Percentiles rank a stretch among this genome's conserved stretches.
Conservation (phyloP, 2,113 vertebrate genomes). For the Semicossyphus pulcher region DNA sequence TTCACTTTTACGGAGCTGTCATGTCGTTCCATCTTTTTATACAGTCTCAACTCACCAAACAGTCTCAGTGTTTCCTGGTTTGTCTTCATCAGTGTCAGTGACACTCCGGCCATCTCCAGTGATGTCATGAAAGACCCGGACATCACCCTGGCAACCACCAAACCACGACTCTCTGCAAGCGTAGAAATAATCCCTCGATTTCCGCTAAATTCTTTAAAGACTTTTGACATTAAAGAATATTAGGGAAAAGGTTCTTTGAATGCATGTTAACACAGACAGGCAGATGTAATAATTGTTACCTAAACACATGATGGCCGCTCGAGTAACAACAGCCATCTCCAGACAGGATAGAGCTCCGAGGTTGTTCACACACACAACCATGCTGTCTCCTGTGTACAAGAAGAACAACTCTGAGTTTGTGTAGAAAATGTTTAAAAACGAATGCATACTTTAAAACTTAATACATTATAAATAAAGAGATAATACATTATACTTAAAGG, state of each 20-base stretch:
- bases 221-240: no score
- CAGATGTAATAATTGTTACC: no score
- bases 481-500: not conserved
- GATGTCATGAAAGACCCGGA: conserved; percentile 95
- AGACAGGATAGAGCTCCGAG: conserved; percentile 93
- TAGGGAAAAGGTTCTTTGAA: not conserved
- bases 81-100: conserved; percentile 88
- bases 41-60: conserved; percentile 91
- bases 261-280: not conserved
- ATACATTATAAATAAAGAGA: not conserved
- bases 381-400: conserved; percentile 80
- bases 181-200: not conserved
- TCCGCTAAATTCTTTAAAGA: not conserved
- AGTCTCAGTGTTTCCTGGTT: conserved; percentile 84
- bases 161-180: conserved; percentile 82
- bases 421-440: not conserved
- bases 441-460: no score
- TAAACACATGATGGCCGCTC: conserved; percentile 81
- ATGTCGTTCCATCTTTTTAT: no score
- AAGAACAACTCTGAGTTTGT: not conserved
- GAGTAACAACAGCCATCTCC: conserved; percentile 90
- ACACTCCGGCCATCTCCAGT: conserved; percentile 94
- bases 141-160: conserved; percentile 85
- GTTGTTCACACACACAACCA: conserved; percentile 94
- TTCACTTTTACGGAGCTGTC: no score